Evolutionary conservation across 2,113 vertebrate species (phyloP).

Genomic region (Cyanoliseus patagonus): DNA sequence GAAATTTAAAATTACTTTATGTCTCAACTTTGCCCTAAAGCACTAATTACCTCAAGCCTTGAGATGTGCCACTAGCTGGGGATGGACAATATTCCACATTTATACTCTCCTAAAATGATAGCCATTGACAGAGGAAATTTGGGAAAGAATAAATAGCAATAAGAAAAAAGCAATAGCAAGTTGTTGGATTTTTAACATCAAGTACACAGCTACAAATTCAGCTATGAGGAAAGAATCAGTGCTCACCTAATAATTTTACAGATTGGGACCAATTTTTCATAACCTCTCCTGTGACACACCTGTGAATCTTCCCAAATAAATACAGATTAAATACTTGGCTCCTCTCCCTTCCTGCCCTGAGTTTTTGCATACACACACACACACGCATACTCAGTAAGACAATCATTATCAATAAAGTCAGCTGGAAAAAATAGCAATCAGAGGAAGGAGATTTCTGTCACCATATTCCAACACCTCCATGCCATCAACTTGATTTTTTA

Average conservation of each 20-base stretch:
- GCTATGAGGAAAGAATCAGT: neutral
- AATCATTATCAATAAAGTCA: neutral
- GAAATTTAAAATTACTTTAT: neutral
- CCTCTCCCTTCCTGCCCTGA: neutral
- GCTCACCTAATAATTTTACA: neutral
- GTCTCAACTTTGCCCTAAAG: conserved; percentile 21
- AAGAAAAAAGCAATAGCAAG: neutral
- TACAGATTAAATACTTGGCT: neutral
- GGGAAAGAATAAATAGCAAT: neutral
- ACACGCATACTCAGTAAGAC: fast-evolving
- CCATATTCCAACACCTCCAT: neutral
- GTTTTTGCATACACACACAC: neutral
- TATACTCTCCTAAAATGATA: neutral
- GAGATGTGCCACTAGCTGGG: neutral
- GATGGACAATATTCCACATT: neutral
- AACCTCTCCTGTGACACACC: neutral
- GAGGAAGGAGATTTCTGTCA: neutral
- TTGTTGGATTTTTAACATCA: neutral
- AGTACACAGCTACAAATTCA: neutral
- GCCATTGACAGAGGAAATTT: neutral
- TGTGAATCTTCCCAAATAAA: neutral
- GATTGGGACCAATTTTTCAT: neutral
- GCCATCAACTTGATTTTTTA: neutral
- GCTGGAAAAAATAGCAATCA: neutral
- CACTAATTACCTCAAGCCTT: conserved; percentile 3